Evolutionary conservation across 1,140 invertebrate species (phyloP), one percentile per base, ranked within the genome.

Genomic region (Heliconius hermathena): DNA sequence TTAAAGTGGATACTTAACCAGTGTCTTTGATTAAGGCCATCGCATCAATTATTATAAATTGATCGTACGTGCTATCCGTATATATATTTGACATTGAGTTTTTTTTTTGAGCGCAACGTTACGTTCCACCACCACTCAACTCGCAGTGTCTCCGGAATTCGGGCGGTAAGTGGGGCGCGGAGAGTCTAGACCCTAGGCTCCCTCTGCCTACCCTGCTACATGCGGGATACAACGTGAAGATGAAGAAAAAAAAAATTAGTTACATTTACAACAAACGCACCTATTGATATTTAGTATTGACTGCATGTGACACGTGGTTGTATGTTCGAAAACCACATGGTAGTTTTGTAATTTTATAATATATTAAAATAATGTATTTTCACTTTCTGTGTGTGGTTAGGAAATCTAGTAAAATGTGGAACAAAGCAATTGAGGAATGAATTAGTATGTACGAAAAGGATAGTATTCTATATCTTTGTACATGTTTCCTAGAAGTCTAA

Each of bases 1-100:
- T 29, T 0, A 46, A 66, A 66, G 60, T 57, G 54, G 54, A 22
- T 22, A 57, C 8, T 57, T 57, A 22, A 57, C 33, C 54, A 26
- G 29, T 66, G 54, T n/a, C n/a, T 13, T 66, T n/a, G 60, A 57
- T 29, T 66, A 29, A 66, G 26, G 60, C 22, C 26, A 66, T 29
- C 60, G n/a, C 60, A 13, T 29, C 22, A 66, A 66, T 66, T 29
- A 66, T 66, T 66, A 29, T 66, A 29, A 66, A 66, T 66, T 66
- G 60, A 26, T 66, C 60, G 26, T 66, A 66, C 60, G 60, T 29
- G 22, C 26, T 66, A 26, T 26, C 9, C 13, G 60, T 2, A 29
- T 26, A 66, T 66, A 29, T 66, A 29, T 29, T 26, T 66, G 60
- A 29, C 60, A 66, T 66, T 29, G 22, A 6, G 3, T 29, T 66